These are phyloP conservation scores for Glaucomys volans DNA, from an alignment of 2,113 vertebrate genomes.

Conservation along the genomic window DNA sequence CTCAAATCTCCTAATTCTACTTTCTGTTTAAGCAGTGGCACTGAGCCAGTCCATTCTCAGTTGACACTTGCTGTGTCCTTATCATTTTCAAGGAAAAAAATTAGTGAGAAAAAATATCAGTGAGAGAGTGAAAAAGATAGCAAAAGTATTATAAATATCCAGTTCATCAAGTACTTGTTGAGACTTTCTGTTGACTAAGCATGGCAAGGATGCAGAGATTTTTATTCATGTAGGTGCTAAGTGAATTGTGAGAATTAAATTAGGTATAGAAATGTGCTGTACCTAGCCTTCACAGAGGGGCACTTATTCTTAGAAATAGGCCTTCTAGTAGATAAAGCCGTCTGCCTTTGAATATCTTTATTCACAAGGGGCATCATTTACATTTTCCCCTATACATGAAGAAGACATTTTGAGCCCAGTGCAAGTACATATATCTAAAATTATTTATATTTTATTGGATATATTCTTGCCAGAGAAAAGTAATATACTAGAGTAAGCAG, in stretches of 20 bases:
- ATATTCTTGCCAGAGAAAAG: slow-evolving; percentile 24
- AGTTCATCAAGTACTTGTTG: neutral
- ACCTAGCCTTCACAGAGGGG: neutral
- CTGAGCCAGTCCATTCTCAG: neutral
- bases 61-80: slow-evolving; percentile 1
- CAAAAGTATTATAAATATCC: slow-evolving; percentile 25
- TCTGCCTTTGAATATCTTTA: neutral
- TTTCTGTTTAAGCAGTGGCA: neutral
- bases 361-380: neutral
- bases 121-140: neutral
- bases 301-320: neutral
- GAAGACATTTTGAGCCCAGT: neutral
- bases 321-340: neutral
- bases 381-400: neutral
- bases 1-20: neutral
- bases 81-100: slow-evolving; percentile 12
- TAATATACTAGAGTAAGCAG: neutral
- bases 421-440: neutral
- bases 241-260: no score
- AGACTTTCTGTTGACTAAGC: slow-evolving; percentile 35
- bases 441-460: neutral
- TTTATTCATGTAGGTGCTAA: neutral
- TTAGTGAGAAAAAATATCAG: neutral
- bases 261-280: no score
- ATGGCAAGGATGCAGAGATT: slow-evolving; percentile 20